phyloP scores from a whole-genome alignment of 2,888 invertebrate genomes.

The Apamea sordens region DNA sequence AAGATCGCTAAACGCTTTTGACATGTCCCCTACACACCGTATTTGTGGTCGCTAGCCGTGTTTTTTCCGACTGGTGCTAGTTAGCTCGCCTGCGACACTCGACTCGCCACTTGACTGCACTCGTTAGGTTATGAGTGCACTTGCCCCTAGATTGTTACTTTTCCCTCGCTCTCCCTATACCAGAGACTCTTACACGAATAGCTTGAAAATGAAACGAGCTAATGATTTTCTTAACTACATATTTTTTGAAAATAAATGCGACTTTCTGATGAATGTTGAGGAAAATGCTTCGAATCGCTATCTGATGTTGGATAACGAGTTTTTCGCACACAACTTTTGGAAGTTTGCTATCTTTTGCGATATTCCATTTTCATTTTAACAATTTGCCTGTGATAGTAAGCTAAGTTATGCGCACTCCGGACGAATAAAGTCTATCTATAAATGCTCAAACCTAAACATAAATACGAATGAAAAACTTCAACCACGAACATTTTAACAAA shows the following conservation, averaged over 20 bases:
- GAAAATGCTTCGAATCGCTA: constrained; percentile 42
- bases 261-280: constrained; percentile 54
- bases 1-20: constrained; percentile 40
- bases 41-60: constrained; percentile 56
- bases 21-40: constrained; percentile 20
- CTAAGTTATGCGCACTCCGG: constrained; percentile 21
- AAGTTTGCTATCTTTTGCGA: constrained; percentile 23
- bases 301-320: constrained; percentile 43
- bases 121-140: constrained; percentile 81
- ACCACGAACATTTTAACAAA: constrained; percentile 37
- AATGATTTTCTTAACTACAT: constrained; percentile 72
- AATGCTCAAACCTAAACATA: constrained; percentile 13
- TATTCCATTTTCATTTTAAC: constrained; percentile 34
- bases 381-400: constrained; percentile 16
- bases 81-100: constrained; percentile 79
- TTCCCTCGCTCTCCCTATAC: constrained; percentile 67
- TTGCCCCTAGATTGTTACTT: constrained; percentile 81
- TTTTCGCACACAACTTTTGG: constrained; percentile 31
- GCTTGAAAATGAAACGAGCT: constrained; percentile 72
- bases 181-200: constrained; percentile 63
- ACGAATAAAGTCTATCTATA: not conserved
- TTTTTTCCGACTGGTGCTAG: constrained; percentile 75
- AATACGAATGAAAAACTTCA: constrained; percentile 3
- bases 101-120: constrained; percentile 78
- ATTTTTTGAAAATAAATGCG: constrained; percentile 46